Evolutionary conservation across 2,797 vertebrate species (phyloP).

Genomic region (Netta rufina): DNA sequence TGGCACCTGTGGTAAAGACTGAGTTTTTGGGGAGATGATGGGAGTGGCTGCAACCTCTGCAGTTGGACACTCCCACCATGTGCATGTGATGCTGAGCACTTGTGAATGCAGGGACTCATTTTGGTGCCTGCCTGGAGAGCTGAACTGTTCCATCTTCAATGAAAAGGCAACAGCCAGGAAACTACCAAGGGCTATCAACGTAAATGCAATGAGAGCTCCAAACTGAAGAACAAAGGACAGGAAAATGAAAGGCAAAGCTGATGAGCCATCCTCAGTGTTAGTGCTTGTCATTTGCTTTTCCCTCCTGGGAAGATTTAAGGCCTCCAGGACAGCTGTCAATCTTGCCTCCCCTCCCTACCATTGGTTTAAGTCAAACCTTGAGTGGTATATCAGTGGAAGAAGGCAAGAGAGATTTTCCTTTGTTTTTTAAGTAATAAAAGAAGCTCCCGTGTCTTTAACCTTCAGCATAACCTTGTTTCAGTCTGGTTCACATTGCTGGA

Average conservation of each 20-base stretch:
- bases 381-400: not conserved
- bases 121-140: not conserved
- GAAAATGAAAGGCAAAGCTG: constrained; percentile 31
- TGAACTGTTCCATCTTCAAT: not conserved
- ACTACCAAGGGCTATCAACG: not conserved
- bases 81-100: not conserved
- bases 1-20: not conserved
- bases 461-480: constrained; percentile 73
- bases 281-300: not conserved
- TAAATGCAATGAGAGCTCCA: not conserved
- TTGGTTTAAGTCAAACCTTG: not conserved
- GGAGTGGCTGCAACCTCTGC: not conserved
- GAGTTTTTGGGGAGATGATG: not conserved
- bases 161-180: not conserved
- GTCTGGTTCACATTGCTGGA: constrained; percentile 54
- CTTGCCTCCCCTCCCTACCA: not conserved
- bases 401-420: not conserved
- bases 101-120: not conserved
- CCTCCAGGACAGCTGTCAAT: constrained; percentile 2
- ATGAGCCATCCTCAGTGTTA: not conserved
- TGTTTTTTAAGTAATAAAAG: constrained; percentile 44
- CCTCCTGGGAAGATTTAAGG: constrained; percentile 3
- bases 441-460: constrained; percentile 62
- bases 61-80: not conserved
- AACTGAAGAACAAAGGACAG: constrained; percentile 20